A percentile compares a stretch with the other conserved stretches of the same genome.
Conservation (phyloP, 2,113 vertebrate genomes). For the Menidia beryllina region DNA sequence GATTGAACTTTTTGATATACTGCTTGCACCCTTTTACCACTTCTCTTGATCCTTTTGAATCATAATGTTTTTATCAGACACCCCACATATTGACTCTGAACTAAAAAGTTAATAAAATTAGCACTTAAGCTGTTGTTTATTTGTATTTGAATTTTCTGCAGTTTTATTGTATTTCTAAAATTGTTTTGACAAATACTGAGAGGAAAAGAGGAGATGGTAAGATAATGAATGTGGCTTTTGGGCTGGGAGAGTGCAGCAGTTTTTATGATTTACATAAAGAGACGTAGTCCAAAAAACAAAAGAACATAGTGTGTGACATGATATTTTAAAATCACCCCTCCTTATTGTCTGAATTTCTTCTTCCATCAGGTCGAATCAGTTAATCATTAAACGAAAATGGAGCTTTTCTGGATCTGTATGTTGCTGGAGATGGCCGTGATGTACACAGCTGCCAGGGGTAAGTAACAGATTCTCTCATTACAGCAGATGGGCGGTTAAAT, state of each 20-base stretch:
- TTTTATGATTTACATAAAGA: neutral
- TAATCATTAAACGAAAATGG: constrained; percentile 44
- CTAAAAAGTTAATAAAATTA: too few species aligned
- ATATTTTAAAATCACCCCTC: neutral
- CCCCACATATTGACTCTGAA: neutral
- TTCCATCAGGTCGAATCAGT: constrained; percentile 27
- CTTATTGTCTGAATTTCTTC: too few species aligned
- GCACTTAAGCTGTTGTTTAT: too few species aligned
- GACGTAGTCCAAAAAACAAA: neutral
- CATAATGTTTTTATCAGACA: neutral
- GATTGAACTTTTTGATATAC: neutral
- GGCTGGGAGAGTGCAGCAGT: too few species aligned
- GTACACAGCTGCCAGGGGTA: constrained; percentile 68
- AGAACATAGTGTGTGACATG: neutral
- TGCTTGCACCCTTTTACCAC: neutral
- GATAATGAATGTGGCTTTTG: too few species aligned
- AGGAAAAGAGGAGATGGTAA: too few species aligned
- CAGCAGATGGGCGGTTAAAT: neutral
- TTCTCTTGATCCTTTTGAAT: neutral
- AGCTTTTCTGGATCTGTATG: constrained; percentile 48
- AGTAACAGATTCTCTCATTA: constrained; percentile 34
- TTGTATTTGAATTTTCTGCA: too few species aligned
- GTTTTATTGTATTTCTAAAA: too few species aligned
- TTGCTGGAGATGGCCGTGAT: constrained; percentile 61
- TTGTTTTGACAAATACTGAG: too few species aligned